Percentiles rank a stretch among this genome's conserved stretches.
phyloP scores from a whole-genome alignment of 2,113 vertebrate species.

The Amphiprion percula region DNA sequence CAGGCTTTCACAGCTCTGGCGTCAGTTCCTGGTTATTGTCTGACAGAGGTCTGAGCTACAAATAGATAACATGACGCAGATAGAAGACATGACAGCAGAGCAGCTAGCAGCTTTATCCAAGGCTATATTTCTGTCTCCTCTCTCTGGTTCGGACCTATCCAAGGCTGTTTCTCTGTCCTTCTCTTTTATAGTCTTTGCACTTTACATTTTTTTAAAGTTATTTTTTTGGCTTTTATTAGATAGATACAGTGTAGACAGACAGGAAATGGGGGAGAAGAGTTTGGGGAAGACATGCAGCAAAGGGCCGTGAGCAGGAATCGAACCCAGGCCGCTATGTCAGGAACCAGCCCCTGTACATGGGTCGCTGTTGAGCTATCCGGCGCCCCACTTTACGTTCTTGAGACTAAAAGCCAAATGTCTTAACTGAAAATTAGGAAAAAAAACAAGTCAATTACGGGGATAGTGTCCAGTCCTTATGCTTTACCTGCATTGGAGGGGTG shows the following conservation, averaged over 20 bases:
- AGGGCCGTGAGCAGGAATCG: no score
- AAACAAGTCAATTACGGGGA: slow-evolving; percentile 7
- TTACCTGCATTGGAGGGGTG: slow-evolving; percentile 38
- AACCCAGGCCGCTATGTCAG: no score
- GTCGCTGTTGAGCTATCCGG: no score
- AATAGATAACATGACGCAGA: slow-evolving; percentile 28
- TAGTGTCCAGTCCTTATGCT: slow-evolving; percentile 30
- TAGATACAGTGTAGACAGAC: no score
- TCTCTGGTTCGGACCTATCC: not conserved
- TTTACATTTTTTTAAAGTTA: no score
- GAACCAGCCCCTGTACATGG: no score
- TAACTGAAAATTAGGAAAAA: not conserved
- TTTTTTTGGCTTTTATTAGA: no score
- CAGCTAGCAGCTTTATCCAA: not conserved
- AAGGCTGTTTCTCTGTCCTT: not conserved
- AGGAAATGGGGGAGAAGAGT: no score
- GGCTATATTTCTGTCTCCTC: not conserved
- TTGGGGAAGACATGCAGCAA: no score
- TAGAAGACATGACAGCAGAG: slow-evolving; percentile 24
- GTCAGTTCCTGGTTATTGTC: not conserved
- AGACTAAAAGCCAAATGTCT: not conserved
- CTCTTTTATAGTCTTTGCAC: slow-evolving; percentile 12
- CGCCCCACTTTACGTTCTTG: not conserved
- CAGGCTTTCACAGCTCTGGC: slow-evolving; percentile 7
- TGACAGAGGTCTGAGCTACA: slow-evolving; percentile 15